Evolutionary conservation across 2,113 vertebrate genomes (phyloP), one percentile per base, ranked within the genome.

Genomic region (Pseudois nayaur): DNA sequence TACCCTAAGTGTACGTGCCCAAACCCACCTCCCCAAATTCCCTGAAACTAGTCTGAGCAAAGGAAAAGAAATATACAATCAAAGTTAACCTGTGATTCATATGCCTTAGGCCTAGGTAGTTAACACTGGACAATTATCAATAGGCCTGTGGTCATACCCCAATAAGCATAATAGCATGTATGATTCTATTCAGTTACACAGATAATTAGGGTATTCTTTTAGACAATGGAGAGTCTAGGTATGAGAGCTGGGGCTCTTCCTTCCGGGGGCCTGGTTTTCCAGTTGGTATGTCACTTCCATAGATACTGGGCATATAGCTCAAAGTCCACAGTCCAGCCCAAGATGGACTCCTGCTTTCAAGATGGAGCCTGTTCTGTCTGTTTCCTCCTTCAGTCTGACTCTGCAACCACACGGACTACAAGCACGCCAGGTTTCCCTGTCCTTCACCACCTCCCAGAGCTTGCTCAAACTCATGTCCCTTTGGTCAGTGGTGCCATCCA

Each of bases 161-260:
- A 71, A 40, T 71, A 40, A 71, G n/a, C n/a, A 40, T 71, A 40
- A 36, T 71, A 23, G n/a, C 23, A 71, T 23, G 5, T 71, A 71
- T 71, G 19, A 71, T 23, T 71, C n/a, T 71, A 23, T 71, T 40
- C 10, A 0, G n/a, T 71, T 71, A 23, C 2, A 71, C 9, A 71
- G 67, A 40, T 71, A 71, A 71, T 71, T 40, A 40, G 67, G 1
- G 0, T 71, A 71, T 74, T 36, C 67, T 74, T 74, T 74, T 3
- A 40, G 67, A 12, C 19, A 40, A 19, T 0, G 10, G n/a, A 40
- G 19, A 40, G 19, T 40, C 0, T 74, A 74, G n/a, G n/a, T 40
- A 12, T 0, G 67, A 40, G 10, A 0, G 0, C 67, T 23, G 19
- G n/a, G n/a, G 67, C 67, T 25, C 67, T 40, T 74, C n/a, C 67